These are phyloP conservation scores for Lysiphlebus fabarum DNA, from an alignment of 1,140 invertebrate genomes.

Conservation along the genomic window DNA sequence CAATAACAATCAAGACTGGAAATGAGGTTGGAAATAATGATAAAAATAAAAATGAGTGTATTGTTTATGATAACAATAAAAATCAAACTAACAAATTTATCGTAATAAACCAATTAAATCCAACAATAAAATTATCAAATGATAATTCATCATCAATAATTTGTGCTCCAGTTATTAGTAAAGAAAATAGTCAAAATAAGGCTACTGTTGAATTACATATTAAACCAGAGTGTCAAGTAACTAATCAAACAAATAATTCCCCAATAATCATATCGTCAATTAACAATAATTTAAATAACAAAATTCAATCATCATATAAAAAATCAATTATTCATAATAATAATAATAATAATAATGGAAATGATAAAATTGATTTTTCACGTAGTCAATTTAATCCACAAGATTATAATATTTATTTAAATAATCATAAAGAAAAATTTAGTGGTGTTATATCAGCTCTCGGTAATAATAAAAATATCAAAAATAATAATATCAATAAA, in stretches of 20 bases:
- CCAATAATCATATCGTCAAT: constrained; percentile 10
- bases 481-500: too few species aligned
- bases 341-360: neutral
- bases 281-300: neutral
- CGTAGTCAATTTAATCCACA: neutral
- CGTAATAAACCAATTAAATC: neutral
- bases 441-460: constrained; percentile 10
- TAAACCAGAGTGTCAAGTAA: constrained; percentile 18
- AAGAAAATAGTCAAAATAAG: constrained; percentile 10
- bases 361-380: neutral
- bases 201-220: constrained; percentile 1
- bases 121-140: neutral
- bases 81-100: constrained; percentile 10
- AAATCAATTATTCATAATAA: too few species aligned
- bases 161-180: neutral
- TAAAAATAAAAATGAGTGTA: constrained; percentile 9
- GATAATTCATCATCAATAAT: constrained; percentile 2
- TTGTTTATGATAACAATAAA: constrained; percentile 9
- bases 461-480: neutral
- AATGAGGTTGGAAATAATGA: constrained; percentile 37
- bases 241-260: constrained; percentile 13
- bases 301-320: neutral
- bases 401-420: neutral
- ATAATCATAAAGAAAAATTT: constrained; percentile 12
- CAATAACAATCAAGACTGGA: constrained; percentile 48